Conservation (phyloP, 2,888 invertebrate genomes). For the Campoletis raptor region DNA sequence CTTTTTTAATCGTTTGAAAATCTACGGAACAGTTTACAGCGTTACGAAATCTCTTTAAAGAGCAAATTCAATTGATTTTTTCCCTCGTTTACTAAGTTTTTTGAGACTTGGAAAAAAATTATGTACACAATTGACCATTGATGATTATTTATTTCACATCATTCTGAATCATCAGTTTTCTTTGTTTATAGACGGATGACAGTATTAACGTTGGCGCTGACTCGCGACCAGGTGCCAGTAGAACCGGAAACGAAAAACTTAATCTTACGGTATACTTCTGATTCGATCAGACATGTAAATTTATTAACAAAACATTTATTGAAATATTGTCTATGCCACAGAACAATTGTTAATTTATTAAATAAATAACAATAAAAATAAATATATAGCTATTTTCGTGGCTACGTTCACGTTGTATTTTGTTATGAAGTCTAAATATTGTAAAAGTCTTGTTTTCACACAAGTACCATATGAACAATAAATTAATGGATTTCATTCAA, state of each 20-base stretch:
- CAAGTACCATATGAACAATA: background rate
- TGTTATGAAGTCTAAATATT: background rate
- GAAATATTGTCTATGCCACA: constrained; percentile 30
- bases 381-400: background rate
- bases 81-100: background rate
- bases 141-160: background rate
- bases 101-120: background rate
- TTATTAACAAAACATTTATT: background rate
- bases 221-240: constrained; percentile 81
- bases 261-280: constrained; percentile 91
- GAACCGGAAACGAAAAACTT: constrained; percentile 86
- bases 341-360: constrained; percentile 17
- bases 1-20: too few species aligned
- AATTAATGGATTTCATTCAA: background rate
- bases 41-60: too few species aligned
- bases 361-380: constrained; percentile 39
- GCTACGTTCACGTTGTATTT: background rate
- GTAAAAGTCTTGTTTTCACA: background rate
- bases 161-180: background rate
- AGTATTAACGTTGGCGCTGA: constrained; percentile 85
- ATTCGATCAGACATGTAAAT: constrained; percentile 67
- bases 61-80: background rate
- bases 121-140: background rate
- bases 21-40: too few species aligned
- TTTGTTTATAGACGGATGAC: constrained; percentile 84